phyloP scores from a whole-genome alignment of 2,888 invertebrate species.

The Tinea trinotella region DNA sequence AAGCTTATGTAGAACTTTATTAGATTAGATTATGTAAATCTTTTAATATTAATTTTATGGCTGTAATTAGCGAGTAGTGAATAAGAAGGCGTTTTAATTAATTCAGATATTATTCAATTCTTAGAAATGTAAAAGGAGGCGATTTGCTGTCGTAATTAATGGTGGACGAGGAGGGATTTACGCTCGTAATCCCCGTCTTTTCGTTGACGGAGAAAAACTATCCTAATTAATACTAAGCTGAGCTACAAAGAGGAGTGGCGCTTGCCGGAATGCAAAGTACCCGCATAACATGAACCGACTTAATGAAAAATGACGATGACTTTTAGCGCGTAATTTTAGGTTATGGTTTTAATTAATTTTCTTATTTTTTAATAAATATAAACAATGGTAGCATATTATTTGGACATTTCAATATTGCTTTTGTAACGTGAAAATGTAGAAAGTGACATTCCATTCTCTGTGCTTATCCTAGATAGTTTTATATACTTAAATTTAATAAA shows the following conservation, averaged over 20 bases:
- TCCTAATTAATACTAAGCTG: constrained; percentile 16
- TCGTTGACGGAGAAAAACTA: constrained; percentile 20
- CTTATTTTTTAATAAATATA: too few species aligned
- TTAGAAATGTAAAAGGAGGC: constrained; percentile 16
- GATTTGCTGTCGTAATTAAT: constrained; percentile 24
- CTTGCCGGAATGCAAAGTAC: constrained; percentile 7
- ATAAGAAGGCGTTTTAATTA: neutral
- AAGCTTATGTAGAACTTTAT: too few species aligned
- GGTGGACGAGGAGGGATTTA: constrained; percentile 18
- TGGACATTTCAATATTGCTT: too few species aligned
- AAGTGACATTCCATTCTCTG: too few species aligned
- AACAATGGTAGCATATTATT: too few species aligned
- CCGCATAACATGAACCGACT: neutral
- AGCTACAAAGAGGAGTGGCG: constrained; percentile 1
- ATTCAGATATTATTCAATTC: constrained; percentile 4
- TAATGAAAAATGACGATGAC: neutral
- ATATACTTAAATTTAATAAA: too few species aligned
- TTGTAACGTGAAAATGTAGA: too few species aligned
- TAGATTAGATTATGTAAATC: too few species aligned
- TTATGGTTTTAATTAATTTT: too few species aligned
- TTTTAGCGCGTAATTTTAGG: neutral
- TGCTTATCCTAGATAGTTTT: too few species aligned
- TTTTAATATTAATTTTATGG: too few species aligned
- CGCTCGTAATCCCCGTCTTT: constrained; percentile 19
- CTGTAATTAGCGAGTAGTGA: too few species aligned